Percentiles rank a stretch among this genome's conserved stretches.
phyloP scores from a whole-genome alignment of 2,113 vertebrate species.

The Hemiscyllium ocellatum region DNA sequence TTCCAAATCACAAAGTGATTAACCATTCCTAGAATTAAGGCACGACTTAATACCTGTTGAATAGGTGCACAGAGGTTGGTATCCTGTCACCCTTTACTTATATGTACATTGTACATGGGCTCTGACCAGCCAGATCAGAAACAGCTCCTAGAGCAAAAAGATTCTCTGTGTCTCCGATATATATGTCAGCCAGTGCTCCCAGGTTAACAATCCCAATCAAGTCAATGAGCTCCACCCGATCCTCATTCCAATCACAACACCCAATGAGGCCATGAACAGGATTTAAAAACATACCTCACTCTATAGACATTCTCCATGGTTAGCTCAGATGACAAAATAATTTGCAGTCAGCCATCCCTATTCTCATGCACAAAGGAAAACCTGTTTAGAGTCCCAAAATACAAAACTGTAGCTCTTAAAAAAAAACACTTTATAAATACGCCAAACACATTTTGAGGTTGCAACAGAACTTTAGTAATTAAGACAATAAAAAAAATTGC shows the following conservation, averaged over 20 bases:
- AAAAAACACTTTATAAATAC: background rate
- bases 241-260: too few species aligned
- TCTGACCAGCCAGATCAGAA: too few species aligned
- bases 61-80: too few species aligned
- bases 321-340: background rate
- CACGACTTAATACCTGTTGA: background rate
- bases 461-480: background rate
- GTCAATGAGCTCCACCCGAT: too few species aligned
- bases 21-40: background rate
- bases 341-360: background rate
- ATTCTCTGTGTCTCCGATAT: too few species aligned
- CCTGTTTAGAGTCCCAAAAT: background rate
- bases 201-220: too few species aligned
- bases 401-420: background rate
- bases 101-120: too few species aligned
- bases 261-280: background rate
- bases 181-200: too few species aligned
- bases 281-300: background rate
- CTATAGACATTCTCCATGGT: background rate
- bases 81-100: too few species aligned
- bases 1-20: background rate
- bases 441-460: background rate
- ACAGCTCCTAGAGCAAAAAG: too few species aligned
- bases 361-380: background rate
- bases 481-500: background rate